phyloP scores from a whole-genome alignment of 1,140 invertebrate species.

The Microplitis demolitor region DNA sequence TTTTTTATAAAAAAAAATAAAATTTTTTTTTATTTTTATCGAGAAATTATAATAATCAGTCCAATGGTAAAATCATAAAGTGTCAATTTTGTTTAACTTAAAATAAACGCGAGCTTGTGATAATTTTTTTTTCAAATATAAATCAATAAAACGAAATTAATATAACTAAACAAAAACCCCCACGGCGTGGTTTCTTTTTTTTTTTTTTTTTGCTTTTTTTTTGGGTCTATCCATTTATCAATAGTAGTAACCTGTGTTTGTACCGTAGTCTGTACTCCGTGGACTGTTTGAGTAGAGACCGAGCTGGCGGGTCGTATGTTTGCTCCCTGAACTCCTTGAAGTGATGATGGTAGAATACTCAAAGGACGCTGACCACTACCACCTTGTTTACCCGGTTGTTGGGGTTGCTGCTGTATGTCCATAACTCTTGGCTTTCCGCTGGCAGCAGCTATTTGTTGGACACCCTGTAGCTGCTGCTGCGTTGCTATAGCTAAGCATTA shows the following conservation, averaged over 20 bases:
- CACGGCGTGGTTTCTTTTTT: background rate
- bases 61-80: too few relatives aligned
- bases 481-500: conserved; percentile 53
- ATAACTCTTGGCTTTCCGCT: conserved; percentile 61
- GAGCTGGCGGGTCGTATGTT: conserved; percentile 75
- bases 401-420: conserved; percentile 62
- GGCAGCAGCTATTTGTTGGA: conserved; percentile 53
- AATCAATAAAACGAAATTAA: background rate
- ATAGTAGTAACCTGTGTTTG: conserved; percentile 45
- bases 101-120: too few relatives aligned
- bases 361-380: conserved; percentile 63
- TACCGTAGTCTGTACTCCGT: conserved; percentile 67
- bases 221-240: conserved; percentile 12
- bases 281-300: conserved; percentile 78
- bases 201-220: conserved; percentile 1
- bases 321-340: conserved; percentile 56
- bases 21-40: background rate
- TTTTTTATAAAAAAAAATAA: conserved; percentile 10
- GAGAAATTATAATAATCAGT: background rate
- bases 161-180: conserved; percentile 19
- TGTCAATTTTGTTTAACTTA: too few relatives aligned
- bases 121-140: too few relatives aligned
- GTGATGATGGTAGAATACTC: conserved; percentile 70
- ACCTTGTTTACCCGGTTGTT: conserved; percentile 61
- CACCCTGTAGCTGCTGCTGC: conserved; percentile 63